Evolutionary conservation across 2,797 vertebrate species (phyloP).

Genomic region (Enoplosus armatus): DNA sequence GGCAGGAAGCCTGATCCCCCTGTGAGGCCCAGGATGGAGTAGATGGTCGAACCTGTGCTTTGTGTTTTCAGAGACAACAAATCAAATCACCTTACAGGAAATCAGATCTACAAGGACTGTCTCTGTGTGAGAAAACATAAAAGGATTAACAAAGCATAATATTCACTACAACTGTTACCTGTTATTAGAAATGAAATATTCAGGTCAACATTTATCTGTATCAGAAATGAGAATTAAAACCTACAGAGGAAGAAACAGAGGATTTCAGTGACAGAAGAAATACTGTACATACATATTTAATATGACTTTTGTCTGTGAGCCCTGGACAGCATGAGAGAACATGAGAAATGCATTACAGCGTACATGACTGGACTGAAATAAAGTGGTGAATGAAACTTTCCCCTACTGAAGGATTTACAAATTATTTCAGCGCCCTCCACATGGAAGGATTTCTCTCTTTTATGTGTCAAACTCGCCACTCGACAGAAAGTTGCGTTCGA

Average conservation of each 20-base stretch:
- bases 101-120: background rate
- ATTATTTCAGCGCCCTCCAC: too few species aligned
- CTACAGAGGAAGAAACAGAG: background rate
- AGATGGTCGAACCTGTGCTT: background rate
- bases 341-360: slow-evolving; percentile 34
- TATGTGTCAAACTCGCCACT: background rate
- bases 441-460: too few species aligned
- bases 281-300: slow-evolving; percentile 13
- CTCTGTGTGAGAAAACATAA: background rate
- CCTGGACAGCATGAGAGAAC: background rate
- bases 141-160: background rate
- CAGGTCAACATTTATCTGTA: background rate
- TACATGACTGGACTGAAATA: background rate
- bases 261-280: background rate
- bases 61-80: background rate
- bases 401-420: too few species aligned
- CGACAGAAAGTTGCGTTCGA: background rate
- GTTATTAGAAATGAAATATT: background rate
- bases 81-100: background rate
- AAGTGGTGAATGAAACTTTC: too few species aligned
- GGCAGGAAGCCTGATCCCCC: slow-evolving; percentile 22
- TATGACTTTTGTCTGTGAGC: background rate
- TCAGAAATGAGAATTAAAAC: background rate
- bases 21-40: slow-evolving; percentile 9
- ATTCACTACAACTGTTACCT: background rate